Base-by-base conservation (phyloP, 2,888 invertebrate genomes). In the Erannis defoliaria region DNA sequence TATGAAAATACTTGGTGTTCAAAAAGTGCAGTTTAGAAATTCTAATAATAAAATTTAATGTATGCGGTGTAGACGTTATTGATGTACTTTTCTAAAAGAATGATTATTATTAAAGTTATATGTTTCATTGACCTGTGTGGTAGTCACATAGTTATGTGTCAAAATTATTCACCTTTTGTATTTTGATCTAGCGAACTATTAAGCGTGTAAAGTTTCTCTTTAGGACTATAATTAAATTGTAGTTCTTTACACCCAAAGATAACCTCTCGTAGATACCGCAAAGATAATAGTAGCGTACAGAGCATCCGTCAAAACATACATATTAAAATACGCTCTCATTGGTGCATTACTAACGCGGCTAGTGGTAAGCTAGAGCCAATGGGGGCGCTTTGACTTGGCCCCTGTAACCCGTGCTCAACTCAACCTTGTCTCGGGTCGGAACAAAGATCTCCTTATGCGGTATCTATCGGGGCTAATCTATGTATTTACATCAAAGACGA, bases 1-100 rank as follows among this genome's bases (percentile, higher is more conserved):
- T 75, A 82, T 76, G 67, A 72, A 75, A 82, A 85, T 85, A 81
- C 85, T 90, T 85, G 82, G 90, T 89, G 89, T 91, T 90, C 90
- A 90, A 85, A 78, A 85, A 84, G 80, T 85, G 82, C 85, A 83
- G 84, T 85, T 80, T 84, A 85, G 80, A 81, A 78, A 80, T 79
- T 84, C 77, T 83, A 81, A 79, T 75, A 76, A 72, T 75, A 63
- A 63, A 78, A 80, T 76, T 80, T 83, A 84, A 83, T 76, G 76
- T 63, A 62, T 55, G 66, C 60, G 62, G 57, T 48, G 43, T 57
- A 58, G 49, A 61, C 50, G 54, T 62, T 45, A 58, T 51, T 56
- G 45, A 53, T 54, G 62, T 59, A 64, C 57, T 63, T 68, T 70
- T 67, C 60, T 64, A 62, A 62, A 68, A 63, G 46, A 66, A 56